phyloP scores from a whole-genome alignment of 2,113 vertebrate species.

The Pandion haliaetus region DNA sequence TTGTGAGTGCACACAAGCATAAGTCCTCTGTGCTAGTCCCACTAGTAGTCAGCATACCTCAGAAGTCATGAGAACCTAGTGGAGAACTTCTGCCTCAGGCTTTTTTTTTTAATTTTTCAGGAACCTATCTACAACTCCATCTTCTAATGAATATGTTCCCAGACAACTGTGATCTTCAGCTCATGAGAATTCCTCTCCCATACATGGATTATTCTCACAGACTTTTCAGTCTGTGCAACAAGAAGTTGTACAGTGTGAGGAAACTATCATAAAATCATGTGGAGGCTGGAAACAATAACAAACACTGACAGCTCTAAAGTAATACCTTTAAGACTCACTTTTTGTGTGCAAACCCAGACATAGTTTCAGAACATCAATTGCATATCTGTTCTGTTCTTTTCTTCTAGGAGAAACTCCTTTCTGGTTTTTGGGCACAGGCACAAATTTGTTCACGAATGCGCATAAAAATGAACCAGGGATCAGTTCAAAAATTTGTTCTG shows the following conservation, averaged over 20 bases:
- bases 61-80: neutral
- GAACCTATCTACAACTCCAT: neutral
- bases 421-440: neutral
- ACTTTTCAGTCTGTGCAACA: neutral
- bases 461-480: neutral
- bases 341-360: neutral
- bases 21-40: neutral
- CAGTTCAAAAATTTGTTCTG: neutral
- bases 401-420: neutral
- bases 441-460: neutral
- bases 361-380: neutral
- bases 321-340: neutral
- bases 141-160: neutral
- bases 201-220: neutral
- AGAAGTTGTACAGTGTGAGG: neutral
- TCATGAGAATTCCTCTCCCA: neutral
- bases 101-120: neutral
- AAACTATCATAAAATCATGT: neutral
- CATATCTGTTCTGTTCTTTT: fast-evolving
- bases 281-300: neutral
- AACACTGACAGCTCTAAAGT: neutral
- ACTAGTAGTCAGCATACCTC: neutral
- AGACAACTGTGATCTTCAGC: neutral
- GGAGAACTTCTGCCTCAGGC: fast-evolving
- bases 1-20: neutral